These are phyloP conservation scores for Myzus persicae DNA, from an alignment of 1,140 invertebrate genomes.

Conservation along the genomic window DNA sequence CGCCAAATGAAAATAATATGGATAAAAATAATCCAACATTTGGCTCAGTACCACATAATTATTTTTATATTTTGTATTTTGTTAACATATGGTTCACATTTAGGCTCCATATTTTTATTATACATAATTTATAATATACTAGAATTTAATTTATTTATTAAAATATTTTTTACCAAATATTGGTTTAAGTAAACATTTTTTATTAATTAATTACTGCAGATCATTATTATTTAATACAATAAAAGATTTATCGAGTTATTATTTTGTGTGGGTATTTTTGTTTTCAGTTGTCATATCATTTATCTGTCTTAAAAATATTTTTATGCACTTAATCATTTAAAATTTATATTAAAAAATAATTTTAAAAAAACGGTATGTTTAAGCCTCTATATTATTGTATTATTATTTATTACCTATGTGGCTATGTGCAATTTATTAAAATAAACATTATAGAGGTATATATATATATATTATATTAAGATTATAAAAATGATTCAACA, in stretches of 20 bases:
- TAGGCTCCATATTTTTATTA: neutral
- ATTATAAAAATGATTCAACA: neutral
- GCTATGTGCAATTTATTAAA: neutral
- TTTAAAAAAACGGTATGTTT: too few species aligned
- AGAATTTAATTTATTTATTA: neutral
- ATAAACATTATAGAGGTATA: too few species aligned
- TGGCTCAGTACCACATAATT: slow-evolving; percentile 29
- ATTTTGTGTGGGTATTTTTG: neutral
- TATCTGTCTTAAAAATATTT: neutral
- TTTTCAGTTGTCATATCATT: neutral
- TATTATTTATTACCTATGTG: neutral
- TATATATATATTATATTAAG: too few species aligned
- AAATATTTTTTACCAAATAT: neutral
- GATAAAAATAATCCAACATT: slow-evolving; percentile 47
- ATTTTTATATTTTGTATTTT: slow-evolving; percentile 50
- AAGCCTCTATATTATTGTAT: too few species aligned
- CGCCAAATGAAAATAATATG: slow-evolving; percentile 26
- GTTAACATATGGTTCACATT: slow-evolving; percentile 24
- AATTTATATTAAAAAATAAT: neutral
- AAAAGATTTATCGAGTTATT: neutral
- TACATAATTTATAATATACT: neutral
- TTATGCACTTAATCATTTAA: neutral
- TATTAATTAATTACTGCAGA: neutral
- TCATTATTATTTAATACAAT: neutral
- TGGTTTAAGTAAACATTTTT: neutral